Conservation (phyloP, 2,113 vertebrate species). For the Prionailurus viverrinus region DNA sequence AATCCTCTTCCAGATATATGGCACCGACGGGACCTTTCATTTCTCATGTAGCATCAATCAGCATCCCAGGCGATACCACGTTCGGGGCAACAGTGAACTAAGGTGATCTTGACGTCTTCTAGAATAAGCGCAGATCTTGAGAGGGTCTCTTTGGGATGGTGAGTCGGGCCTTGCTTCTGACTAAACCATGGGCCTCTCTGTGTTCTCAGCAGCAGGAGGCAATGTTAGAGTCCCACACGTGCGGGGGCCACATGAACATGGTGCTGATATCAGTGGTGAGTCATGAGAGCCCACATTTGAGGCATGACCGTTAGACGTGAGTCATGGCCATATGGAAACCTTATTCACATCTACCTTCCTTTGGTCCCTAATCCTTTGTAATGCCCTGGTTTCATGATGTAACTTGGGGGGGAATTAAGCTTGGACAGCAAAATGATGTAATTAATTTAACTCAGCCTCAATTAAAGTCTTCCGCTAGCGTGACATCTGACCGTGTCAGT, state of each 20-base stretch:
- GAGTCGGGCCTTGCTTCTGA: neutral
- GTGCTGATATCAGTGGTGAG: slow-evolving; percentile 13
- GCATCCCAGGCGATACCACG: neutral
- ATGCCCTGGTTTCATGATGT: slow-evolving; percentile 72
- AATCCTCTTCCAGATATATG: neutral
- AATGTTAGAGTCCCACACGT: neutral
- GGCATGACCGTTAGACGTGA: slow-evolving; percentile 47
- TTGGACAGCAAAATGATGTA: slow-evolving; percentile 67
- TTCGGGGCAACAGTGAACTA: neutral
- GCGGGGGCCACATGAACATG: neutral
- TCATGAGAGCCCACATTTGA: neutral
- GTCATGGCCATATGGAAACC: slow-evolving; percentile 64
- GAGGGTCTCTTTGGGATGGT: fast-evolving
- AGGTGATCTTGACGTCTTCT: neutral
- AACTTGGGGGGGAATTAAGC: slow-evolving; percentile 64
- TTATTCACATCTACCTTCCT: slow-evolving; percentile 66
- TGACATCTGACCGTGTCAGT: slow-evolving; percentile 50
- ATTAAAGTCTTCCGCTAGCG: slow-evolving; percentile 34
- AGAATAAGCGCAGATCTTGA: neutral
- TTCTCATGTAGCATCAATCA: neutral
- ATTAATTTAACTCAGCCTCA: slow-evolving; percentile 63
- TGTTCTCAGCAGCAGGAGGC: slow-evolving; percentile 16
- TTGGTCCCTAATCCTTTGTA: slow-evolving; percentile 80
- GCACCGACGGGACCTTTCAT: neutral
- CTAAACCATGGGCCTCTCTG: neutral